Percentiles rank a stretch among this genome's conserved stretches.
Evolutionary conservation across 92 coral and sea anemone species (phyloP).

Genomic region (Virgularia gustaviana): DNA sequence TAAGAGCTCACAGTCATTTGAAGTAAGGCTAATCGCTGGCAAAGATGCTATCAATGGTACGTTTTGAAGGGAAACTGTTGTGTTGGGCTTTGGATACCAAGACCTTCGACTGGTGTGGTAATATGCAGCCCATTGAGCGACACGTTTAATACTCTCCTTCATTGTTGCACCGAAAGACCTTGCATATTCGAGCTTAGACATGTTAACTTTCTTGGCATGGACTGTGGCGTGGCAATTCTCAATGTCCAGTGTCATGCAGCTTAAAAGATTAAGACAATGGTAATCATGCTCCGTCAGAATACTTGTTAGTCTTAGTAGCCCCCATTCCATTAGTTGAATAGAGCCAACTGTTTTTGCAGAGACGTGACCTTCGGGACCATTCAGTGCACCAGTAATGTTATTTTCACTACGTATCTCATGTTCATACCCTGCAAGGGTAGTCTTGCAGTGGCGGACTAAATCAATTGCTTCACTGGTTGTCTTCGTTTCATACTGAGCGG

Average conservation of each 20-base stretch:
- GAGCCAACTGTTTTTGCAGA: conserved; percentile 39
- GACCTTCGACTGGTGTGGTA: conserved; percentile 39
- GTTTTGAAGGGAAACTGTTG: background rate
- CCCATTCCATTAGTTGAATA: conserved; percentile 42
- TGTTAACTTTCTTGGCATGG: conserved; percentile 22
- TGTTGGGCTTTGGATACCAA: conserved; percentile 36
- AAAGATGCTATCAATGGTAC: conserved; percentile 26
- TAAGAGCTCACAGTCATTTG: conserved; percentile 51
- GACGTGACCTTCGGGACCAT: conserved; percentile 35
- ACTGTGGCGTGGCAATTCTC: conserved; percentile 31
- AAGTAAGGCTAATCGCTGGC: conserved; percentile 44
- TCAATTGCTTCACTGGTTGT: conserved; percentile 22
- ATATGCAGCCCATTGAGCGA: conserved; percentile 39
- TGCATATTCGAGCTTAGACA: conserved; percentile 36
- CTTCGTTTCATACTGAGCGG: conserved; percentile 1
- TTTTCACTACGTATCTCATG: conserved; percentile 29
- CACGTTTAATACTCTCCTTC: conserved; percentile 36
- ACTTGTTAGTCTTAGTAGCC: conserved; percentile 15
- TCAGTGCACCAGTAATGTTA: conserved; percentile 40
- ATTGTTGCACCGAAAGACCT: conserved; percentile 44
- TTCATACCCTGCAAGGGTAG: conserved; percentile 11
- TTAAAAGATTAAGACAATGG: conserved; percentile 33
- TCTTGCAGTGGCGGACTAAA: conserved; percentile 9
- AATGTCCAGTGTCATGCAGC: conserved; percentile 34
- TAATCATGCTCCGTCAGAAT: conserved; percentile 18